Evolutionary conservation across 1,140 invertebrate genomes (phyloP).

Genomic region (Zaprionus lachaisei): DNA sequence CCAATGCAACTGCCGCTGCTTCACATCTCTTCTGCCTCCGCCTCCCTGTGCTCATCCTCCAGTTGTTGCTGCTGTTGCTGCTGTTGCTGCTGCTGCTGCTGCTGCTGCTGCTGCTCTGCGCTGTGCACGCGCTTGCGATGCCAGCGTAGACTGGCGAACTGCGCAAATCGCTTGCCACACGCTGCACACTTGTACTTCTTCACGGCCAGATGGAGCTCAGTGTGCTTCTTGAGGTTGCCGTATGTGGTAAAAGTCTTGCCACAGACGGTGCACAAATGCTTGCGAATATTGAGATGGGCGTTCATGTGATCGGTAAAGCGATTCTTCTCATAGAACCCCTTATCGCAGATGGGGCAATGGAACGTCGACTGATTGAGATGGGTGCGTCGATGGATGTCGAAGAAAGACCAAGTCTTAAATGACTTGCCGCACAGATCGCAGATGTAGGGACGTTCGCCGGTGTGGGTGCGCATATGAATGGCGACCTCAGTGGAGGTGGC

Average conservation of each 20-base stretch:
- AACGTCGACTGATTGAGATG: constrained; percentile 81
- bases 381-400: constrained; percentile 74
- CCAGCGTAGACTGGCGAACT: constrained; percentile 79
- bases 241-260: constrained; percentile 78
- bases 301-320: constrained; percentile 82
- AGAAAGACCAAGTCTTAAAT: constrained; percentile 82
- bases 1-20: not conserved
- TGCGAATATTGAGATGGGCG: constrained; percentile 76
- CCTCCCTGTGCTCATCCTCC: constrained; percentile 12
- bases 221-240: constrained; percentile 78
- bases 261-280: constrained; percentile 77
- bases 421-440: constrained; percentile 77
- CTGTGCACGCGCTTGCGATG: constrained; percentile 62
- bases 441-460: constrained; percentile 72
- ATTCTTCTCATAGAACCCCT: constrained; percentile 79
- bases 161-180: constrained; percentile 73
- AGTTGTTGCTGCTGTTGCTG: not conserved
- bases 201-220: constrained; percentile 70
- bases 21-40: constrained; percentile 34
- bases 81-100: not conserved
- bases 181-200: constrained; percentile 77
- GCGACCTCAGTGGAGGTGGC: constrained; percentile 79
- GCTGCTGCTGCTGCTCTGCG: constrained; percentile 8
- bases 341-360: constrained; percentile 75
- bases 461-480: constrained; percentile 70